Evolutionary conservation across 23 tunicate genomes (phyloP).

Genomic region (Aplidium turbinatum): DNA sequence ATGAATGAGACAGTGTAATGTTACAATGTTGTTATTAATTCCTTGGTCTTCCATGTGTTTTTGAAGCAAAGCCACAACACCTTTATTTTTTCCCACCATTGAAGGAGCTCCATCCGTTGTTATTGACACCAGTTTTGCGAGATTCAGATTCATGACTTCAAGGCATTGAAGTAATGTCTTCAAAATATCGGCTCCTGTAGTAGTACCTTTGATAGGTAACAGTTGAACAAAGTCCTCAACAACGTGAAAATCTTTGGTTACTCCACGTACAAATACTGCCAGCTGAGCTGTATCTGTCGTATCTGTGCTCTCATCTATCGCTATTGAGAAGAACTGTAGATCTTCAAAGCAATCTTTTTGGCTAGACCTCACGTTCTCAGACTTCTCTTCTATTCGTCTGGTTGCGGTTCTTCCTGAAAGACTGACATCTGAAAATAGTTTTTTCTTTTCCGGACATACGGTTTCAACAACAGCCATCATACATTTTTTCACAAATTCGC

Average conservation of each 20-base stretch:
- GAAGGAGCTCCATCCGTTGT: constrained; percentile 65
- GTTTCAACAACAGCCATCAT: constrained; percentile 67
- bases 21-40: constrained; percentile 30
- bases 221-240: constrained; percentile 48
- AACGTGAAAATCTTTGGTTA: constrained; percentile 46
- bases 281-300: constrained; percentile 70
- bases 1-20: constrained; percentile 60
- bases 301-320: constrained; percentile 57
- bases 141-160: constrained; percentile 34
- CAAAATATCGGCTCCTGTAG: constrained; percentile 70
- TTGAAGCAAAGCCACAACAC: constrained; percentile 63
- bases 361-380: constrained; percentile 48
- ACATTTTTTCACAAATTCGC: constrained; percentile 64
- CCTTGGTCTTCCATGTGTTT: constrained; percentile 63
- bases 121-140: constrained; percentile 47
- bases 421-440: constrained; percentile 45
- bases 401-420: constrained; percentile 81
- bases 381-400: constrained; percentile 78
- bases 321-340: constrained; percentile 53
- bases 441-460: constrained; percentile 71
- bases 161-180: constrained; percentile 50
- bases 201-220: constrained; percentile 57
- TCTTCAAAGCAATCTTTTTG: constrained; percentile 61
- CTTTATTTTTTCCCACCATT: constrained; percentile 59
- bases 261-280: constrained; percentile 72